A percentile compares a stretch with the other conserved stretches of the same genome.
Conservation (phyloP, 2,888 invertebrate species). For the Ceriagrion tenellum region DNA sequence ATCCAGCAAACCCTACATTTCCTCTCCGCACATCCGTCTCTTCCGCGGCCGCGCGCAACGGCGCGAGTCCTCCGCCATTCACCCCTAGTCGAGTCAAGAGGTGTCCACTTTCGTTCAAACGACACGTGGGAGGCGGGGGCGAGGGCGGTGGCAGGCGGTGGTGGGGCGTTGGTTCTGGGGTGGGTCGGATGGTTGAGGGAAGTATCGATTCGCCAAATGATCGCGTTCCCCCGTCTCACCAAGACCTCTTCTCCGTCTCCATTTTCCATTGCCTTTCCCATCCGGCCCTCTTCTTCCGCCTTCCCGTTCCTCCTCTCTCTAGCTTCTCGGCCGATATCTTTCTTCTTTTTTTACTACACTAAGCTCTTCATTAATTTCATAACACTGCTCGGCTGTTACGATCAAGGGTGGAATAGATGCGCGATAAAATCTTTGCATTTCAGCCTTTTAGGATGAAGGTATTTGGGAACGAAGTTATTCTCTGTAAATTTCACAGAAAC, state of each 20-base stretch:
- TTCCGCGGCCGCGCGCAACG: too few relatives aligned
- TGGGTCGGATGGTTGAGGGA: not conserved
- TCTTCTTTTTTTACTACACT: too few relatives aligned
- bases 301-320: too few relatives aligned
- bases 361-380: too few relatives aligned
- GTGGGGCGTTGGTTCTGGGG: not conserved
- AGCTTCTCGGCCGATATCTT: too few relatives aligned
- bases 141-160: not conserved
- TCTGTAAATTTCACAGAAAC: too few relatives aligned
- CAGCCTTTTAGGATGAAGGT: too few relatives aligned
- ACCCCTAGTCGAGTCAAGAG: not conserved
- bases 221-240: not conserved
- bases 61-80: not conserved
- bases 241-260: too few relatives aligned
- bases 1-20: not conserved
- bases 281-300: not conserved
- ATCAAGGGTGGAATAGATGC: too few relatives aligned
- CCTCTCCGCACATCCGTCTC: not conserved
- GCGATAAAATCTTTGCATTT: too few relatives aligned
- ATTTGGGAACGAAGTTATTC: too few relatives aligned
- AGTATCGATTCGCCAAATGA: constrained; percentile 18
- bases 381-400: too few relatives aligned
- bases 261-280: not conserved
- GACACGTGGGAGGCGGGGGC: not conserved
- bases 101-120: constrained; percentile 22